phyloP scores from a whole-genome alignment of 1,140 invertebrate genomes.

The Conus ventricosus region DNA sequence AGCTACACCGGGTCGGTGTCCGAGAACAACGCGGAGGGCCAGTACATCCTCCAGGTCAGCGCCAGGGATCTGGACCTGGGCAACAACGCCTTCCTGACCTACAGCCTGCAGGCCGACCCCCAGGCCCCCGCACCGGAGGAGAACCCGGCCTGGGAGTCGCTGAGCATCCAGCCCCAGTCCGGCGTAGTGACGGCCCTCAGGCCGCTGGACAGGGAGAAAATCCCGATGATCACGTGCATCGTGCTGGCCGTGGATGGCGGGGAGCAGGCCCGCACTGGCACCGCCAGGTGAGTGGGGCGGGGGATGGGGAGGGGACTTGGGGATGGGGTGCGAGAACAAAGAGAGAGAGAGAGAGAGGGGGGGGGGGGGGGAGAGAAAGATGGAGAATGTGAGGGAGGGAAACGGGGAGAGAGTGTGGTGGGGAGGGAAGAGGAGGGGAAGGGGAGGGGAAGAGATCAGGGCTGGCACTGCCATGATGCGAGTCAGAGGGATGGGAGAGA shows the following conservation, averaged over 20 bases:
- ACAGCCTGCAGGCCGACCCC: background rate
- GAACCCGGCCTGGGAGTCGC: background rate
- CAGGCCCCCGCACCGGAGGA: background rate
- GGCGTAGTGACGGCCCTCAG: constrained; percentile 43
- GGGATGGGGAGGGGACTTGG: background rate
- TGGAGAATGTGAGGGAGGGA: background rate
- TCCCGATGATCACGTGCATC: constrained; percentile 64
- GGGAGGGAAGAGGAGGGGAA: background rate
- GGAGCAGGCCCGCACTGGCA: constrained; percentile 74
- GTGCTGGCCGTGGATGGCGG: constrained; percentile 14
- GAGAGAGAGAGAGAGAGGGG: background rate
- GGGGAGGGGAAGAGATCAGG: background rate
- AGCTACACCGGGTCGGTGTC: constrained; percentile 80
- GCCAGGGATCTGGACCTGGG: constrained; percentile 89
- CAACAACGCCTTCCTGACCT: constrained; percentile 76
- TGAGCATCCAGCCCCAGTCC: constrained; percentile 43
- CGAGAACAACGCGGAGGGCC: constrained; percentile 52
- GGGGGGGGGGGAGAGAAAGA: background rate
- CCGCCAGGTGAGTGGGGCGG: background rate
- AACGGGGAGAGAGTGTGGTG: background rate
- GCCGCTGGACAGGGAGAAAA: constrained; percentile 49
- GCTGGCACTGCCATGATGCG: too few species aligned
- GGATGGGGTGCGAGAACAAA: background rate
- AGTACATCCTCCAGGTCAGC: constrained; percentile 78
- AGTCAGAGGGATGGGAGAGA: too few species aligned